Evolutionary conservation across 35 echinoderm and acorn worm species (phyloP).

Genomic region (Heliocidaris tuberculata): DNA sequence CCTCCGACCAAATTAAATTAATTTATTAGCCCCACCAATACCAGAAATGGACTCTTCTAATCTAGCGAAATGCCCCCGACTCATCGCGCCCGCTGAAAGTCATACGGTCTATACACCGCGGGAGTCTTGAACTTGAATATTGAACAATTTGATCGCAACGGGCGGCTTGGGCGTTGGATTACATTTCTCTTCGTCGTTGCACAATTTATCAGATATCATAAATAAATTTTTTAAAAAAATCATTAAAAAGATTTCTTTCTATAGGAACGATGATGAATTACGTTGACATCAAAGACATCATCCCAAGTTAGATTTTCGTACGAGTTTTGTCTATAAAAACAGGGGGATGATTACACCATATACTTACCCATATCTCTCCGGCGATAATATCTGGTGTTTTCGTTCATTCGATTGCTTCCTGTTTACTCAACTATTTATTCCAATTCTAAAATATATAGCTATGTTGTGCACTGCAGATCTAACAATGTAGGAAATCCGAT

Average conservation of each 20-base stretch:
- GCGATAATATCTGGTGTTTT: background rate
- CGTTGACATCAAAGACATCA: background rate
- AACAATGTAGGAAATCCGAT: background rate
- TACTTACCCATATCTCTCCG: background rate
- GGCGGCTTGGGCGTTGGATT: background rate
- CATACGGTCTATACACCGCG: background rate
- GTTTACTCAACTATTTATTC: background rate
- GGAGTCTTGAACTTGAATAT: background rate
- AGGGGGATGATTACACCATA: too few relatives aligned
- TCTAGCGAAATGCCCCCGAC: background rate
- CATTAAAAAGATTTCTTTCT: background rate
- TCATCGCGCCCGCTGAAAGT: background rate
- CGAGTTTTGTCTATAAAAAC: background rate
- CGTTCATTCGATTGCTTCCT: background rate
- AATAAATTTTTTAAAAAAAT: too few relatives aligned
- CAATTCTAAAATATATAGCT: background rate
- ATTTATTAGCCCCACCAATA: background rate
- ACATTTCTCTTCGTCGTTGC: background rate
- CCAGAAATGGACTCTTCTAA: background rate
- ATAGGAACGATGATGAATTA: background rate
- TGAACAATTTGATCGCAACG: background rate
- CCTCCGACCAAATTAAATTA: background rate
- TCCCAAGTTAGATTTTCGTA: background rate
- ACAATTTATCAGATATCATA: too few relatives aligned
- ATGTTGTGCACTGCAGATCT: background rate